Evolutionary conservation across 2,888 invertebrate species (phyloP).

Genomic region (Osmoderma eremita): DNA sequence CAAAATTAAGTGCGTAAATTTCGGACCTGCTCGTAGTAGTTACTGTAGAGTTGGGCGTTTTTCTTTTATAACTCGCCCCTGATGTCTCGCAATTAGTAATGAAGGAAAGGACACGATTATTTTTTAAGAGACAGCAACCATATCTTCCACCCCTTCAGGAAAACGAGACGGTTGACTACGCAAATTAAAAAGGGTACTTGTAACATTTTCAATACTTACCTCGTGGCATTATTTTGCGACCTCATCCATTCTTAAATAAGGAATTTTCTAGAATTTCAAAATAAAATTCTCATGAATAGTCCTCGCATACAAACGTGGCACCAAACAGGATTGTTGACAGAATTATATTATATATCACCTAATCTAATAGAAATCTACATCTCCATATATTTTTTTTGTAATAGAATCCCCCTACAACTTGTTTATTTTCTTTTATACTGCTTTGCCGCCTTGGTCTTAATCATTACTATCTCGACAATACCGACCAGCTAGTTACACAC

Average conservation of each 20-base stretch:
- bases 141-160: conserved; percentile 9
- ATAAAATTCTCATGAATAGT: background rate
- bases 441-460: conserved; percentile 12
- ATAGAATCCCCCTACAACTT: background rate
- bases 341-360: too few relatives aligned
- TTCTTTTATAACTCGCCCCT: conserved; percentile 32
- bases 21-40: background rate
- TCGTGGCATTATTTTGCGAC: background rate
- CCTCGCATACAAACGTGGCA: background rate
- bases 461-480: conserved; percentile 11
- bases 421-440: background rate
- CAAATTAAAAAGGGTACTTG: conserved; percentile 10
- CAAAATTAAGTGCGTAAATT: conserved; percentile 37
- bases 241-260: background rate
- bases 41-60: conserved; percentile 19
- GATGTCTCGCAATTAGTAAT: conserved; percentile 30
- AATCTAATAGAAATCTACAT: conserved; percentile 12
- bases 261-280: background rate
- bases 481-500: conserved; percentile 5
- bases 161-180: background rate
- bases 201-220: too few relatives aligned
- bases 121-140: conserved; percentile 9
- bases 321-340: conserved; percentile 2
- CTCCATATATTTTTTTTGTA: background rate
- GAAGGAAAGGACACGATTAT: conserved; percentile 24